These are phyloP conservation scores for Albula goreensis DNA, from an alignment of 2,113 vertebrate species.

Conservation along the genomic window DNA sequence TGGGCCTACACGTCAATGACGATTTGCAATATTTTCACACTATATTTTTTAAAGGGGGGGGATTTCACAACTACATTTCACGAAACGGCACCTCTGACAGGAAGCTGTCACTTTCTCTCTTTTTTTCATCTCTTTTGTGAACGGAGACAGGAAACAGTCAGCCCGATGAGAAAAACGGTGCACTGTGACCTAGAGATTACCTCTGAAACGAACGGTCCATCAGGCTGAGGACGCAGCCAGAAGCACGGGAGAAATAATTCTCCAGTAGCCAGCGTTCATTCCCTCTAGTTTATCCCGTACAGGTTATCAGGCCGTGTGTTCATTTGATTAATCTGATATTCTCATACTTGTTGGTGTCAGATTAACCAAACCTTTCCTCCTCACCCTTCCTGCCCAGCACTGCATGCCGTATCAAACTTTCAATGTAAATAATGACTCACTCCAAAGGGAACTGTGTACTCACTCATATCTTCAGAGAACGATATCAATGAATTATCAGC, in stretches of 20 bases:
- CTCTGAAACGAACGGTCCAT: neutral
- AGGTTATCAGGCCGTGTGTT: too few species aligned
- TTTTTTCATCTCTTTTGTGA: neutral
- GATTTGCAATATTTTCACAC: too few species aligned
- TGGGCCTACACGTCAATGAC: too few species aligned
- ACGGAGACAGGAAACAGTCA: neutral
- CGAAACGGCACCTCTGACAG: neutral
- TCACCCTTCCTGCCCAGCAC: too few species aligned
- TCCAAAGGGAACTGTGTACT: neutral
- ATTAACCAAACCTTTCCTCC: neutral
- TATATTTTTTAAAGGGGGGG: too few species aligned
- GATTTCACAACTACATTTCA: neutral
- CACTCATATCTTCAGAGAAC: neutral
- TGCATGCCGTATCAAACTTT: too few species aligned
- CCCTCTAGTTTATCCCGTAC: too few species aligned
- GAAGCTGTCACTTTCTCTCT: neutral
- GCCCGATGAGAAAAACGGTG: neutral
- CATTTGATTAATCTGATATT: too few species aligned
- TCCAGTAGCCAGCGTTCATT: too few species aligned
- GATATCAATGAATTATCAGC: neutral
- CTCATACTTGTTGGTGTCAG: too few species aligned
- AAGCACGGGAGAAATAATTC: neutral
- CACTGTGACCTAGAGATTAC: neutral
- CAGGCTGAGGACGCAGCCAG: neutral
- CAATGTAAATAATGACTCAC: neutral